Evolutionary conservation across 2,113 vertebrate genomes (phyloP).

Genomic region (Helogale parvula): DNA sequence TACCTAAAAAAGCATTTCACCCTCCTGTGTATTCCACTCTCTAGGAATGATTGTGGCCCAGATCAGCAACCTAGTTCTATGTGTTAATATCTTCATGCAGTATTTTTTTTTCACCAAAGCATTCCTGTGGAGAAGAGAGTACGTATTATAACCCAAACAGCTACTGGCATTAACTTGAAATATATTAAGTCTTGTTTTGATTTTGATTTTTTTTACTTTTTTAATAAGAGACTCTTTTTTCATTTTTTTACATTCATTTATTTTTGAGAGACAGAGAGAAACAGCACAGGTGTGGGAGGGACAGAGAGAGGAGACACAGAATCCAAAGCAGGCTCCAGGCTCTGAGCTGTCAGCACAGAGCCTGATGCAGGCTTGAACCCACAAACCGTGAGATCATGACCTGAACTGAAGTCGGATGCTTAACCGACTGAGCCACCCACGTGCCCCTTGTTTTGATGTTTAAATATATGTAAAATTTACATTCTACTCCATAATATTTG

Average conservation of each 20-base stretch:
- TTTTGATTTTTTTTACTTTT: neutral
- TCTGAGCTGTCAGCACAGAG: too few relatives aligned
- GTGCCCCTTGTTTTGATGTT: neutral
- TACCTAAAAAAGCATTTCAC: neutral
- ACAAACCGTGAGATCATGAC: too few relatives aligned
- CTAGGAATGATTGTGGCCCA: neutral
- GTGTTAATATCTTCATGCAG: neutral
- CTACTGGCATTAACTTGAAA: neutral
- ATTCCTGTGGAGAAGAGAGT: neutral
- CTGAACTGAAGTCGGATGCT: too few relatives aligned
- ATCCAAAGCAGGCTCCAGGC: too few relatives aligned
- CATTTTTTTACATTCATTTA: too few relatives aligned
- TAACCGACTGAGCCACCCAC: too few relatives aligned
- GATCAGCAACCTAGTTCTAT: neutral
- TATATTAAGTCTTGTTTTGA: constrained; percentile 3
- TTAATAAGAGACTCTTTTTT: too few relatives aligned
- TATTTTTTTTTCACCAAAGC: neutral
- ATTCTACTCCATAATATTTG: neutral
- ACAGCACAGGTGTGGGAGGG: too few relatives aligned
- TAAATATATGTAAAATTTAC: neutral
- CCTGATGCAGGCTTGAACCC: too few relatives aligned
- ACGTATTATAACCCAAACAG: neutral
- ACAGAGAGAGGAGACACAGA: too few relatives aligned
- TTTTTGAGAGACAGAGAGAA: too few relatives aligned
- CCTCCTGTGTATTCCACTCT: neutral